phyloP scores from a whole-genome alignment of 1,140 invertebrate genomes.

The Delia radicum region DNA sequence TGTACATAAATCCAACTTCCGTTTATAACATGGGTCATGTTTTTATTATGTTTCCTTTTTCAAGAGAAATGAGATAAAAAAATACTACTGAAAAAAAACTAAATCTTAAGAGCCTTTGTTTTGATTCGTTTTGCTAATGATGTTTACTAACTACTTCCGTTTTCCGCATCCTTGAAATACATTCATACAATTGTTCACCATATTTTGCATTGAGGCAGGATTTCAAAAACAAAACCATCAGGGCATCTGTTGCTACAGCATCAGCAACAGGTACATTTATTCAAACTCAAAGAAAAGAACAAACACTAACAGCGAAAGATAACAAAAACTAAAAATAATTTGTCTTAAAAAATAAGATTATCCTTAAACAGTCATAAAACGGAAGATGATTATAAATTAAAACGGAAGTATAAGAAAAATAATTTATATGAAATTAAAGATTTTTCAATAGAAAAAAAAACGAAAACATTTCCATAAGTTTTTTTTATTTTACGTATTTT shows the following conservation, averaged over 20 bases:
- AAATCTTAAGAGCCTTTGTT: neutral
- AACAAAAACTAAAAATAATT: neutral
- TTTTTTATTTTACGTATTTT: neutral
- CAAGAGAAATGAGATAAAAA: neutral
- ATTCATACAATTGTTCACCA: neutral
- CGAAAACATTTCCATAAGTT: neutral
- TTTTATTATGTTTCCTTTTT: neutral
- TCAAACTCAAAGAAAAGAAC: neutral
- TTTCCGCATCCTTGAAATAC: neutral
- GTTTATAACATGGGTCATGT: neutral
- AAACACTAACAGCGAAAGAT: neutral
- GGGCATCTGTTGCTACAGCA: neutral
- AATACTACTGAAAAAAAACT: neutral
- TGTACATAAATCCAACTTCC: neutral
- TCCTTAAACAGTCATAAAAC: no score
- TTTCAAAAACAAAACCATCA: neutral
- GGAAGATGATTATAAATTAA: neutral
- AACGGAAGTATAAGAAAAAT: neutral
- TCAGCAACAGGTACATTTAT: neutral
- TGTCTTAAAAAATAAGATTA: neutral
- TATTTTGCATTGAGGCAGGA: constrained; percentile 6
- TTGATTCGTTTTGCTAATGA: neutral
- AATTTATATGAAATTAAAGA: no score
- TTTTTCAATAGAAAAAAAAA: no score
- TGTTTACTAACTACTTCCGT: constrained; percentile 19